phyloP scores from a whole-genome alignment of 1,140 invertebrate species.

The Campoletis sonorensis region DNA sequence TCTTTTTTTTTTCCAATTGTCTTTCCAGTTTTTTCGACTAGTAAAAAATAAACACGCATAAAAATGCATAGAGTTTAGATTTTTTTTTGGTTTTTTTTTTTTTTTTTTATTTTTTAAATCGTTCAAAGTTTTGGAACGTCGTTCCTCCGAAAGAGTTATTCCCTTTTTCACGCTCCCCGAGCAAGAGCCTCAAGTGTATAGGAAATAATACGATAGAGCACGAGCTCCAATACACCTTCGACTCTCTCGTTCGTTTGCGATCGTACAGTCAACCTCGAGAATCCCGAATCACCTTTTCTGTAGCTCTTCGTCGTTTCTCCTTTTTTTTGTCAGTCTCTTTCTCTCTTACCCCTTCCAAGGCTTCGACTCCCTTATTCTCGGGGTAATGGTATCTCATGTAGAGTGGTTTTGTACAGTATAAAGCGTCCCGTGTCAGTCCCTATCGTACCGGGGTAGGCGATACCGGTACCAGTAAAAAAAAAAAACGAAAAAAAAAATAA shows the following conservation, averaged over 20 bases:
- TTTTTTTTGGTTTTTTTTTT: too few species aligned
- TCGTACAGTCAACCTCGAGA: background rate
- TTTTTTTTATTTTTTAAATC: too few species aligned
- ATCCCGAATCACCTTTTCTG: background rate
- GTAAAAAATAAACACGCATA: too few species aligned
- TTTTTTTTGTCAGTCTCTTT: background rate
- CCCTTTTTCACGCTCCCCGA: background rate
- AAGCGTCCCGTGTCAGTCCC: background rate
- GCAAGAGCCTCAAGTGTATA: background rate
- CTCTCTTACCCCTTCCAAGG: background rate
- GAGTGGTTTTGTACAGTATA: background rate
- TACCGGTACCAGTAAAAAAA: conserved; percentile 4
- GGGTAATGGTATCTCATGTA: background rate
- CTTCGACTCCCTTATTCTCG: background rate
- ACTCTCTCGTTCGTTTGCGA: background rate
- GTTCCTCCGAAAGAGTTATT: background rate
- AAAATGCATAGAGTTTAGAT: too few species aligned
- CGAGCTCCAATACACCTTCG: background rate
- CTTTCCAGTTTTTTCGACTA: too few species aligned
- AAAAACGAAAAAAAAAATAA: too few species aligned
- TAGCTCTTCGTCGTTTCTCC: background rate
- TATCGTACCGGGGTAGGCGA: conserved; percentile 2
- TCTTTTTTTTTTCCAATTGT: too few species aligned
- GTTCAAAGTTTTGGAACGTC: background rate
- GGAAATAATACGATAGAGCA: background rate